Base-by-base conservation (phyloP, 2,113 vertebrate genomes). In the Lutjanus erythropterus region DNA sequence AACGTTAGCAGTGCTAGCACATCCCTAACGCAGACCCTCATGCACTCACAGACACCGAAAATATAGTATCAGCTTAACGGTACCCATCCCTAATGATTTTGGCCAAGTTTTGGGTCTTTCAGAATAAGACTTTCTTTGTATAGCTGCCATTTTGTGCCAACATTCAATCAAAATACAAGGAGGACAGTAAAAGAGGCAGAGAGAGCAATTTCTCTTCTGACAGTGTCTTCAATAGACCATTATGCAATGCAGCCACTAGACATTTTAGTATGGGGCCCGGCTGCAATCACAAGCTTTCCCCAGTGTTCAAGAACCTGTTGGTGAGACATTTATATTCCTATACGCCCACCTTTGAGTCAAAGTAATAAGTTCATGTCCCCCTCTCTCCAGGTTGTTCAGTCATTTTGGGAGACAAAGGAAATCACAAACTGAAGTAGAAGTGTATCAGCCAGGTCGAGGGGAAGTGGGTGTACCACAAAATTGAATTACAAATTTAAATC, bases 261-360 rank as follows among this genome's bases (percentile, higher is more conserved):
- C 35, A 64, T 71, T 70, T 76, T 14, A 74, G 60, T 21, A 18
- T 50, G 53, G 55, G 68, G 41, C 60, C 78, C 19, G 16, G 49
- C 64, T 1, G 15, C 65, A 85, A 88, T 85, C 47, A 80, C 19
- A 56, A 64, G 37, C 25, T 62, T 41, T 49, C 50, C 33, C 78
- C 44, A 2, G 12, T 52, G 58, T 68, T 85, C 37, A 72, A 72
- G 37, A 84, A 67, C 37, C 59, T 44, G 41, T 73, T 59, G 39
- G 31, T 12, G 65, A 87, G 71, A 75, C 67, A 78, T 89, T 86
- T 76, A 75, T 62, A 66, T 82, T 73, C 58, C 25, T 41, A 31
- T 69, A 84, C 72, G 74, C 65, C 84, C 71, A 77, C 61, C 79
- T 87, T 78, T 86, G 65, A 88, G 75, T 77, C 35, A 80, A 72